phyloP scores from a whole-genome alignment of 2,797 vertebrate genomes.

The Coccyzus lansbergi region DNA sequence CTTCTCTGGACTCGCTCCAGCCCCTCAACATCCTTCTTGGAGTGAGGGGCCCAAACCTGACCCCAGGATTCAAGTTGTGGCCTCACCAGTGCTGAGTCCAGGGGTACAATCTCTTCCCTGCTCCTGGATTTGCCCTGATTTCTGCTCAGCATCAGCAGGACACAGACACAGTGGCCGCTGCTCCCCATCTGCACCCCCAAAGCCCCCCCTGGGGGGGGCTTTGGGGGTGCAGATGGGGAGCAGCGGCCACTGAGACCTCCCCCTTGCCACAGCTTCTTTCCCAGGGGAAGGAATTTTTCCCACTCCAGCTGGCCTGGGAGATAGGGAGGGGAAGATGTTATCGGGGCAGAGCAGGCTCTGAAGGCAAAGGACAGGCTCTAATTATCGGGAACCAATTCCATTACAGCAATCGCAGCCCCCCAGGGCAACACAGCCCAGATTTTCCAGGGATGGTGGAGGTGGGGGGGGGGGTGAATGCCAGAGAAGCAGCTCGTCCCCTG shows the following conservation, averaged over 20 bases:
- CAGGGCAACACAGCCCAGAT: neutral
- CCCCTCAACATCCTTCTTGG: too few species aligned
- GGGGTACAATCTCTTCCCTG: too few species aligned
- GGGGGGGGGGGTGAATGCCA: neutral
- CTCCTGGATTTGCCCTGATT: too few species aligned
- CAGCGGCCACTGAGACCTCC: neutral
- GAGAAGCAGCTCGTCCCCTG: neutral
- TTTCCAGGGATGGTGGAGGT: conserved; percentile 32
- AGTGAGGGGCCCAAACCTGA: too few species aligned
- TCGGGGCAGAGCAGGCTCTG: neutral
- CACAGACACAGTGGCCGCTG: rapidly evolving
- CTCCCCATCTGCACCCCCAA: too few species aligned
- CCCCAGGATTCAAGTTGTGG: too few species aligned
- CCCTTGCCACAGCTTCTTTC: neutral
- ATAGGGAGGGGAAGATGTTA: conserved; percentile 3
- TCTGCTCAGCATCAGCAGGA: too few species aligned
- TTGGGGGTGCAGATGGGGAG: too few species aligned
- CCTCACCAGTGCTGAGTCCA: too few species aligned
- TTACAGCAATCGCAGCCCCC: conserved; percentile 22
- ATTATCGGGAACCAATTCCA: conserved; percentile 32
- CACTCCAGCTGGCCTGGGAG: neutral
- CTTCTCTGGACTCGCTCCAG: too few species aligned
- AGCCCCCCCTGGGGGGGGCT: too few species aligned
- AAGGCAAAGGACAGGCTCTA: conserved; percentile 19
- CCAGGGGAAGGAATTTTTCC: neutral